Conservation (phyloP, 23 tunicate species). For the Diplosoma virens region DNA sequence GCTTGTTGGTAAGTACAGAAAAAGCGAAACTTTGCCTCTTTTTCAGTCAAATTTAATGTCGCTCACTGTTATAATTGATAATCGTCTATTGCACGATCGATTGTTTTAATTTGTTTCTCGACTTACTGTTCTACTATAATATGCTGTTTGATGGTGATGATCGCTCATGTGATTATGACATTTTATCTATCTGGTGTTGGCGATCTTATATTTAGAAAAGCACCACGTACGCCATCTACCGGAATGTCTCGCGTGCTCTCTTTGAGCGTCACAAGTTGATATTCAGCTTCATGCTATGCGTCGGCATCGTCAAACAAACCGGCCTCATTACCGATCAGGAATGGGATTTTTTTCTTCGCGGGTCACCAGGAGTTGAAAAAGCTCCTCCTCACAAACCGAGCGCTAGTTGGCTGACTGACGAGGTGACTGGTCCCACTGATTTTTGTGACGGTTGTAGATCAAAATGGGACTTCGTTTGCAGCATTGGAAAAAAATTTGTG, state of each 20-base stretch:
- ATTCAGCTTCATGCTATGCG: slow-evolving; percentile 93
- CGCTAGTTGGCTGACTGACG: slow-evolving; percentile 65
- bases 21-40: not conserved
- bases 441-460: not conserved
- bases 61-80: too few species aligned
- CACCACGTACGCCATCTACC: slow-evolving; percentile 79
- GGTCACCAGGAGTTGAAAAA: slow-evolving; percentile 66
- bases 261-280: slow-evolving; percentile 90
- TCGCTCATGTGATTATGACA: too few species aligned
- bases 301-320: slow-evolving; percentile 57
- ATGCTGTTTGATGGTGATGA: too few species aligned
- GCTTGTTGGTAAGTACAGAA: slow-evolving; percentile 37
- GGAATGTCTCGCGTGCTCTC: slow-evolving; percentile 78
- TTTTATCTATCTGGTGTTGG: too few species aligned
- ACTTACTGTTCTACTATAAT: not conserved
- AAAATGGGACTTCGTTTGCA: not conserved
- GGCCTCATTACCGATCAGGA: slow-evolving; percentile 43
- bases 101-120: not conserved
- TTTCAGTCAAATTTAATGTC: not conserved
- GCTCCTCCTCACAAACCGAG: slow-evolving; percentile 58
- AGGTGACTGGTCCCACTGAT: slow-evolving; percentile 13
- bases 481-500: slow-evolving; percentile 65
- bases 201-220: too few species aligned
- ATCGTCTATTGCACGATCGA: not conserved
- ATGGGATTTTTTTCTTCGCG: slow-evolving; percentile 76